phyloP scores from a whole-genome alignment of 2,797 vertebrate genomes.

The Phylloscopus collybita region DNA sequence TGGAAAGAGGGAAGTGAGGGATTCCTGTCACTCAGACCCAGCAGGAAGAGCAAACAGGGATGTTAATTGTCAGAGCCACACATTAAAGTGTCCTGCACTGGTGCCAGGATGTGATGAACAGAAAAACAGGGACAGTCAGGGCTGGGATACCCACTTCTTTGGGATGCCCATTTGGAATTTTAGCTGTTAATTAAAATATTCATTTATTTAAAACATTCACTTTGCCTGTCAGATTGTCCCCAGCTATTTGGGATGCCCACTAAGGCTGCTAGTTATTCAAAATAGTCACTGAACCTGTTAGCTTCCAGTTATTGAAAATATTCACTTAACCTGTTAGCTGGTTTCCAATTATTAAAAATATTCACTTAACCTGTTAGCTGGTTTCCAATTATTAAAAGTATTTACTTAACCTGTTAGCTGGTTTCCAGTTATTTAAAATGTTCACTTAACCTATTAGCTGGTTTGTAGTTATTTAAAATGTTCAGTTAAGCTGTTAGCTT shows the following conservation, averaged over 20 bases:
- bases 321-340: neutral
- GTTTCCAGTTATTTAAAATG: neutral
- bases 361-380: neutral
- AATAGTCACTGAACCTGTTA: neutral
- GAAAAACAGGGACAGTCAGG: neutral
- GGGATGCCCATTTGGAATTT: neutral
- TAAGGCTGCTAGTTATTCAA: neutral
- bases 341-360: too few species aligned
- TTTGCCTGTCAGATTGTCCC: neutral
- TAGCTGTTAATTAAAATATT: neutral
- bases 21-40: neutral
- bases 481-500: neutral
- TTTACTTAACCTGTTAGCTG: too few species aligned
- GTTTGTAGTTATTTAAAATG: neutral
- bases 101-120: neutral
- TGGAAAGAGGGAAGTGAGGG: neutral
- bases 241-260: too few species aligned
- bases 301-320: neutral
- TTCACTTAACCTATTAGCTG: neutral
- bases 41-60: neutral
- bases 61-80: neutral
- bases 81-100: neutral
- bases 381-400: neutral
- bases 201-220: neutral
- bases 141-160: neutral